Percentiles rank a stretch among this genome's conserved stretches.
These are phyloP conservation scores for Clivina fossor DNA, from an alignment of 2,888 invertebrate species.

Conservation along the genomic window DNA sequence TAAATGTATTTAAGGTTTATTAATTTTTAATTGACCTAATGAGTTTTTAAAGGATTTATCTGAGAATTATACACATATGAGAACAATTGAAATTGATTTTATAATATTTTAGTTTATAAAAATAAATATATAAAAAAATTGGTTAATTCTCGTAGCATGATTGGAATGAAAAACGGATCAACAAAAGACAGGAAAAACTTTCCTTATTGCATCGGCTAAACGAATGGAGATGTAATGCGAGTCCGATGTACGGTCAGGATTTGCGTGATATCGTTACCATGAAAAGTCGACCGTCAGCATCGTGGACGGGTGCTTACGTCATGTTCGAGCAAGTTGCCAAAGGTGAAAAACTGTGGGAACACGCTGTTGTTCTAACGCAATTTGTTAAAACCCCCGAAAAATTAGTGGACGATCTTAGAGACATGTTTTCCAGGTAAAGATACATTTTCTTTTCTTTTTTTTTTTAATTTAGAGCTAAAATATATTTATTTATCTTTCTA, in stretches of 20 bases:
- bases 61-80: too few relatives aligned
- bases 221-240: constrained; percentile 74
- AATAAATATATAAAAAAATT: too few relatives aligned
- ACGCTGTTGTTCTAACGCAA: constrained; percentile 57
- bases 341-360: constrained; percentile 53
- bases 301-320: constrained; percentile 52
- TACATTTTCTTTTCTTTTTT: too few relatives aligned
- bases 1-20: too few relatives aligned
- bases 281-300: constrained; percentile 44
- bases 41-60: too few relatives aligned
- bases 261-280: constrained; percentile 66
- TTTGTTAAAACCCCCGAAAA: constrained; percentile 63
- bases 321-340: constrained; percentile 34
- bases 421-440: constrained; percentile 62
- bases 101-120: too few relatives aligned
- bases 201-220: constrained; percentile 56
- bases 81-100: too few relatives aligned
- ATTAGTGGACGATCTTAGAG: constrained; percentile 60
- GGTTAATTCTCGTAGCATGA: constrained; percentile 4
- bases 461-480: constrained; percentile 1
- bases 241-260: constrained; percentile 85
- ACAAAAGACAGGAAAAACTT: constrained; percentile 47
- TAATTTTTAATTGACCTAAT: too few relatives aligned
- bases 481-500: constrained; percentile 31
- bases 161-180: constrained; percentile 19